These are phyloP conservation scores for Hirtodrosophila alboralis DNA, from an alignment of 2,888 invertebrate genomes.

Conservation along the genomic window DNA sequence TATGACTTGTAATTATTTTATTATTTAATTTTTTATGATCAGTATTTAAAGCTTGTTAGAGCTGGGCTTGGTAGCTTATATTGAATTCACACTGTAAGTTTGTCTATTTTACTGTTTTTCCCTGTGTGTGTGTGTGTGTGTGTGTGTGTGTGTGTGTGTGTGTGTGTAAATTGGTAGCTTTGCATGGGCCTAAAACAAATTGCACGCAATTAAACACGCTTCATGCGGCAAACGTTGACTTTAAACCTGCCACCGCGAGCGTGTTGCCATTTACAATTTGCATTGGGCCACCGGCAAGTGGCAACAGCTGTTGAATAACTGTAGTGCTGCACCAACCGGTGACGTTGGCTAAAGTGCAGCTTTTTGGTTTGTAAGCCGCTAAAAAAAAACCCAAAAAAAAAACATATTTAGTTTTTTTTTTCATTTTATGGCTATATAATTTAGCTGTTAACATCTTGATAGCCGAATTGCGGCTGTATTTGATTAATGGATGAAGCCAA, in stretches of 20 bases:
- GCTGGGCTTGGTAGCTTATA: background rate
- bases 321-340: slow-evolving; percentile 7
- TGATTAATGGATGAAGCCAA: slow-evolving; percentile 59
- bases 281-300: slow-evolving; percentile 11
- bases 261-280: background rate
- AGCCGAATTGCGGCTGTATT: slow-evolving; percentile 59
- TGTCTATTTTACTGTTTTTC: slow-evolving; percentile 4
- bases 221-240: slow-evolving; percentile 26
- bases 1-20: too few species aligned
- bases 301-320: slow-evolving; percentile 35
- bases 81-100: slow-evolving; percentile 12
- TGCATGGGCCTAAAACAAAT: slow-evolving; percentile 67
- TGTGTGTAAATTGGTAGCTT: slow-evolving; percentile 54
- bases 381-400: too few species aligned
- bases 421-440: slow-evolving; percentile 62
- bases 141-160: slow-evolving; percentile 11
- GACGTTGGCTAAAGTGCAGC: slow-evolving; percentile 3
- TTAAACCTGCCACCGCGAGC: slow-evolving; percentile 13
- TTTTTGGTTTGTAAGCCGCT: slow-evolving; percentile 4
- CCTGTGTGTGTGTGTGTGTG: background rate
- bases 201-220: slow-evolving; percentile 77
- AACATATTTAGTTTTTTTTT: too few species aligned
- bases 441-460: slow-evolving; percentile 76
- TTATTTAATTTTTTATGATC: too few species aligned
- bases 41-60: too few species aligned